phyloP scores from a whole-genome alignment of 2,113 vertebrate genomes.

The Corythaeola cristata region DNA sequence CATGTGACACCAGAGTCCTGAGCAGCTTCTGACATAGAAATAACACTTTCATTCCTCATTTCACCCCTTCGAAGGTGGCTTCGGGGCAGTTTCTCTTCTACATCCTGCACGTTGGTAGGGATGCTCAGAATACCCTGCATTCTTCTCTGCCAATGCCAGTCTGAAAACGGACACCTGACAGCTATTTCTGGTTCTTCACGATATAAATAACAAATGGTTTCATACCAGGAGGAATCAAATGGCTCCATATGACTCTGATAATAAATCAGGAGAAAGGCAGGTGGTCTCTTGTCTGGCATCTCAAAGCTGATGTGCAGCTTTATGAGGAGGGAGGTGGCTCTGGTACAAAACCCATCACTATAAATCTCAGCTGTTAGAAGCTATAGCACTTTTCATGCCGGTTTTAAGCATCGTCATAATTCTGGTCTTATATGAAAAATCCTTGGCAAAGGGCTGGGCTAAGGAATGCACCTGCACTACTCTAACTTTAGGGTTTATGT shows the following conservation, averaged over 20 bases:
- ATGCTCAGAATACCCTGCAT: neutral
- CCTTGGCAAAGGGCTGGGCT: neutral
- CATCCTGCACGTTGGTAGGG: neutral
- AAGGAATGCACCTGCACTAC: neutral
- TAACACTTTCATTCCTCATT: neutral
- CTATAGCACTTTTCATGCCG: neutral
- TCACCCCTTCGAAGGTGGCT: neutral
- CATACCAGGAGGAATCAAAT: constrained; percentile 23
- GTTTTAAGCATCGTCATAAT: neutral
- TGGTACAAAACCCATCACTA: neutral
- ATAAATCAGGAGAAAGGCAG: constrained; percentile 52
- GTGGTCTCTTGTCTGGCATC: constrained; percentile 33
- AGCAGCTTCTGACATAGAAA: neutral
- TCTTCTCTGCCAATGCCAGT: neutral
- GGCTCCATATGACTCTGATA: neutral
- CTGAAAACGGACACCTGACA: neutral
- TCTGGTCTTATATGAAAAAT: neutral
- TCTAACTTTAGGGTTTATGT: neutral
- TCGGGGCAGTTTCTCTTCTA: neutral
- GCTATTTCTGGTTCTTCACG: neutral
- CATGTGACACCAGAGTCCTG: rapidly evolving
- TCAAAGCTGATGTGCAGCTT: neutral
- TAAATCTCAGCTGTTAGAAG: neutral
- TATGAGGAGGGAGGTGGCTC: neutral
- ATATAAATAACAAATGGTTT: constrained; percentile 37